Conservation (phyloP, 2,797 vertebrate species). For the Gymnoscopelus braueri region DNA sequence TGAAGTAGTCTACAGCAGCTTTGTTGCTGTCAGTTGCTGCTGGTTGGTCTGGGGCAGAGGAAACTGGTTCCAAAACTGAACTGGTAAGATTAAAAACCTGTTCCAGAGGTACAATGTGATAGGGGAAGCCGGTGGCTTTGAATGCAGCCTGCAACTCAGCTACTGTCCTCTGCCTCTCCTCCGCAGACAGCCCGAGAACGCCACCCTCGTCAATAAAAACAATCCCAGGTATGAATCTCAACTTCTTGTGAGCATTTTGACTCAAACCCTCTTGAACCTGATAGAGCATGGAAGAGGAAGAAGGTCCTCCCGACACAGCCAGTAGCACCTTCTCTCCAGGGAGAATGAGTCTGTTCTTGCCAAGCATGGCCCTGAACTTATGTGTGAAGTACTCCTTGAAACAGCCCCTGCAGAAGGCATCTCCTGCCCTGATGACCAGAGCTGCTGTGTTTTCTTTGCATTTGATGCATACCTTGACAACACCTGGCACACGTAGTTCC, state of each 20-base stretch:
- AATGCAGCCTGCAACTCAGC: constrained; percentile 77
- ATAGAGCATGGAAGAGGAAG: constrained; percentile 89
- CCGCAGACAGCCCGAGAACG: constrained; percentile 76
- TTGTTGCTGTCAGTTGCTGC: constrained; percentile 78
- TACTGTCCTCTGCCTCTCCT: constrained; percentile 71
- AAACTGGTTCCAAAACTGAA: constrained; percentile 70
- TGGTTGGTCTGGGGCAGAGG: rapidly evolving
- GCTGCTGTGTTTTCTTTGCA: constrained; percentile 83
- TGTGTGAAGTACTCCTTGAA: constrained; percentile 92
- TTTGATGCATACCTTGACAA: constrained; percentile 83
- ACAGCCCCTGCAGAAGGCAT: constrained; percentile 63
- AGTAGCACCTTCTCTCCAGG: constrained; percentile 95
- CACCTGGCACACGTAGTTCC: constrained; percentile 13
- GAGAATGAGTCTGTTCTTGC: constrained; percentile 91
- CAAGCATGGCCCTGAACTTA: constrained; percentile 93
- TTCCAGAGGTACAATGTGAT: constrained; percentile 83
- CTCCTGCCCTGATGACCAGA: constrained; percentile 77
- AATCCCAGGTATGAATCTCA: constrained; percentile 87
- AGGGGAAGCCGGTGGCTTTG: constrained; percentile 80
- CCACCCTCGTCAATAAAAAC: constrained; percentile 90
- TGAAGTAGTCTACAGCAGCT: constrained; percentile 83
- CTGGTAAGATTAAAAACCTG: constrained; percentile 84
- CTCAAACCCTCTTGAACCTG: constrained; percentile 95
- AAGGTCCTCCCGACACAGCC: constrained; percentile 89
- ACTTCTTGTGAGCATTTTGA: constrained; percentile 88